Base-by-base conservation (phyloP, 1,140 invertebrate species). In the Dreissena polymorpha region DNA sequence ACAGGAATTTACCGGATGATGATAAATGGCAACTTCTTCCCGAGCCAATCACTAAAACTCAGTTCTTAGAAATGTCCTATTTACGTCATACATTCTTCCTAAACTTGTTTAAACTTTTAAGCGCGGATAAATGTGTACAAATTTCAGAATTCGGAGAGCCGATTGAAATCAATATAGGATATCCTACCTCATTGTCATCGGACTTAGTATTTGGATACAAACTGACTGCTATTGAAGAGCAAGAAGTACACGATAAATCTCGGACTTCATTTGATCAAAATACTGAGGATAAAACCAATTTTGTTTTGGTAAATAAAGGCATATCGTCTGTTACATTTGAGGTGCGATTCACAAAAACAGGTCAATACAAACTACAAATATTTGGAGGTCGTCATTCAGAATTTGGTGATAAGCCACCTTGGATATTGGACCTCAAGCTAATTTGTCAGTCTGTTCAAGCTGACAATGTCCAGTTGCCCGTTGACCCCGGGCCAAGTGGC, bases 1-100 rank as follows among this genome's bases (percentile, higher is more conserved):
- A 81, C 50, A 73, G 79, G 55, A 81, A 69, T 51, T 77, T 81
- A 18, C 84, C 84, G n/a, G 78, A 85, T 67, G 84, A 85, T 18
- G 23, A 69, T 65, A 80, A 70, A 57, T 85, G 84, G 84, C 84
- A 85, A 64, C 53, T 85, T n/a, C 49, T 85, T n/a, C 51, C 39
- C 10, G 73, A 81, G 25, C 73, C 84, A 53, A 76, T 85, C 6
- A 65, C 78, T n/a, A 18, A 53, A 39, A 73, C 80, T 23, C 39
- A 82, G 6, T 85, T 85, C 21, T 23, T 76, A 25, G 13, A 55
- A 71, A 14, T 53, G 25, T 39, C 60, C 13, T 82, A 82, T 49
- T 39, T 73, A 25, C 57, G 79, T 0, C 79, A 70, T 21, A 65
- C 57, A 55, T 82, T 82, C 21, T 82, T 74, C 18, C 55, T 53